Conservation (phyloP, 2,797 vertebrate species). For the Sebastolobus alascanus region DNA sequence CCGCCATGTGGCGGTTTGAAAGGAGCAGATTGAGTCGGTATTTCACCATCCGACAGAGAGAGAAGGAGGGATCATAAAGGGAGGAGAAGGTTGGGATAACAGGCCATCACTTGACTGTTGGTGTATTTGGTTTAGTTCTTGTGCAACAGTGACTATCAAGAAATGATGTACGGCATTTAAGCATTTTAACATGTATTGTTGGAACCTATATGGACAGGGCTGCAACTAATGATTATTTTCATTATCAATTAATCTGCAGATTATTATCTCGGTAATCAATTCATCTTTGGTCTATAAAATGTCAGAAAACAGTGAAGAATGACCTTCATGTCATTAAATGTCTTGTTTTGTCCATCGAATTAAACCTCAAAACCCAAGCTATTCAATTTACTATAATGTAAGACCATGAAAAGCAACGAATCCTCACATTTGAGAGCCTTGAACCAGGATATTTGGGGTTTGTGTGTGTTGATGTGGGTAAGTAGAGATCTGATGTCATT, state of each 20-base stretch:
- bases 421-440: neutral
- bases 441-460: no score
- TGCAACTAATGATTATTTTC: neutral
- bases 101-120: neutral
- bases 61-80: constrained; percentile 1
- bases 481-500: no score
- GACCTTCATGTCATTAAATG: neutral
- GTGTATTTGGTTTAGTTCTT: neutral
- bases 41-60: constrained; percentile 57
- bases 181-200: neutral
- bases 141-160: neutral
- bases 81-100: neutral
- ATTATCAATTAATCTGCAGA: neutral
- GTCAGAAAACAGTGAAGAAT: neutral
- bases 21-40: constrained; percentile 76
- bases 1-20: constrained; percentile 85
- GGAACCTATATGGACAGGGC: neutral
- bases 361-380: neutral
- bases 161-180: neutral
- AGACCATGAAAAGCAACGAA: neutral
- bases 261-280: neutral
- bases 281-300: neutral
- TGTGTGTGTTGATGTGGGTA: no score
- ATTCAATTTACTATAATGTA: neutral
- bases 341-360: neutral